Conservation (phyloP, 1,140 invertebrate species). For the Zaprionus ghesquierei region DNA sequence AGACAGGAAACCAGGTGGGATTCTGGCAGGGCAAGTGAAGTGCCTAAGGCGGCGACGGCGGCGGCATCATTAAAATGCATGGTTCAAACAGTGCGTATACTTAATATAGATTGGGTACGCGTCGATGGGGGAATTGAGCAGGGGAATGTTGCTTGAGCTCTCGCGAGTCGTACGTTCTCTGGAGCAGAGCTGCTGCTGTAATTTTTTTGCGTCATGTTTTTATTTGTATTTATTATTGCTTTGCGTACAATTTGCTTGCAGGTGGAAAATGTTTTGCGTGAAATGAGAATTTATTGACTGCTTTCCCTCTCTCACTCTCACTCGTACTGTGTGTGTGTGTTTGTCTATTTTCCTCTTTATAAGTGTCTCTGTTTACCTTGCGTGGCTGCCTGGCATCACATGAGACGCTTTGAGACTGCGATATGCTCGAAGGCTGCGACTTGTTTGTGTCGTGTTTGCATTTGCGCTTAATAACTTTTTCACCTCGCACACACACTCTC, state of each 20-base stretch:
- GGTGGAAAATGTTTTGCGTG: constrained; percentile 65
- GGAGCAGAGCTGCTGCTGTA: constrained; percentile 57
- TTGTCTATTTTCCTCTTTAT: constrained; percentile 39
- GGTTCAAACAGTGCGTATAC: constrained; percentile 76
- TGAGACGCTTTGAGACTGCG: constrained; percentile 39
- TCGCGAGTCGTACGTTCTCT: constrained; percentile 32
- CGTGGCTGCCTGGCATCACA: constrained; percentile 32
- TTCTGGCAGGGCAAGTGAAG: constrained; percentile 17
- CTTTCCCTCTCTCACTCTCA: constrained; percentile 9
- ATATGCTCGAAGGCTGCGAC: constrained; percentile 37
- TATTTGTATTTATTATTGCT: constrained; percentile 80
- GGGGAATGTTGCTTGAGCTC: constrained; percentile 1
- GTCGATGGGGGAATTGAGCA: not conserved
- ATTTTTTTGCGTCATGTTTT: constrained; percentile 77
- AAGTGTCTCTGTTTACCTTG: constrained; percentile 51
- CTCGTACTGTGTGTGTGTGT: not conserved
- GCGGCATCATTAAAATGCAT: constrained; percentile 77
- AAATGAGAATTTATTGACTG: constrained; percentile 80
- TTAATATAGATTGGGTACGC: constrained; percentile 71
- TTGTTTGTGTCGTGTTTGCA: constrained; percentile 53
- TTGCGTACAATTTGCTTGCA: constrained; percentile 61
- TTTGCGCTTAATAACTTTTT: constrained; percentile 69
- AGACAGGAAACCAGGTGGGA: constrained; percentile 19
- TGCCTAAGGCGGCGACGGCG: constrained; percentile 40
- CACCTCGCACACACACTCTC: constrained; percentile 1